Evolutionary conservation across 2,888 invertebrate species (phyloP), one percentile per base, ranked within the genome.

Genomic region (Drosophila kambysellisi): DNA sequence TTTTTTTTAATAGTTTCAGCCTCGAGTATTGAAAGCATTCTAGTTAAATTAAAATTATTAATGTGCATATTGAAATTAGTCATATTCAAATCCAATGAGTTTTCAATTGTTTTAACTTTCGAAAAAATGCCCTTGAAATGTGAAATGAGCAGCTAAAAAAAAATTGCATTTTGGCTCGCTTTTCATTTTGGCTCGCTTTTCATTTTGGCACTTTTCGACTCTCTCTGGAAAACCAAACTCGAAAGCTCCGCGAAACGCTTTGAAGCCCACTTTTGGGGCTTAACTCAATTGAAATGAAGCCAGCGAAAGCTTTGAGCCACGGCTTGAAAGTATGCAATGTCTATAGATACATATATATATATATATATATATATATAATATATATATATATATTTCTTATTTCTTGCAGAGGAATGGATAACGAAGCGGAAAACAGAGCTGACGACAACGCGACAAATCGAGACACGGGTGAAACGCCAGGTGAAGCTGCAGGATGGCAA

Each of bases 381-480:
- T 33, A 11, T 4, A 33, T 33, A 33, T 33, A 4, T 11, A 12
- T 25, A 25, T 25, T 17, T 37, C 4, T 8, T 17, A 9, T 3
- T 17, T 12, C 79, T 95, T 94, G 67, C 95, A 98, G 98, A 98
- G 94, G 98, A 98, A 96, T 97, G 97, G 97, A 96, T 97, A 93
- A 97, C 97, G 88, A 96, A 97, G 92, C 97, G 97, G 94, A 97
- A 97, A 94, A 97, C 96, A 87, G 98, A 98, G 94, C 95, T 97
- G 91, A 97, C 97, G 82, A 98, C 97, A 79, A 97, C 97, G 69
- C 95, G 97, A 81, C 98, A 98, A 94, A 98, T 98, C 88, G 98
- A 98, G 91, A 98, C 98, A 51, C 94, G 98, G 79, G 97, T 98
- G 50, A 97, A 98, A 93, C 95, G 98, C 51, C 97, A 98, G 94